These are phyloP conservation scores for Cheilosia urbana DNA, from an alignment of 2,888 invertebrate genomes.

Conservation along the genomic window DNA sequence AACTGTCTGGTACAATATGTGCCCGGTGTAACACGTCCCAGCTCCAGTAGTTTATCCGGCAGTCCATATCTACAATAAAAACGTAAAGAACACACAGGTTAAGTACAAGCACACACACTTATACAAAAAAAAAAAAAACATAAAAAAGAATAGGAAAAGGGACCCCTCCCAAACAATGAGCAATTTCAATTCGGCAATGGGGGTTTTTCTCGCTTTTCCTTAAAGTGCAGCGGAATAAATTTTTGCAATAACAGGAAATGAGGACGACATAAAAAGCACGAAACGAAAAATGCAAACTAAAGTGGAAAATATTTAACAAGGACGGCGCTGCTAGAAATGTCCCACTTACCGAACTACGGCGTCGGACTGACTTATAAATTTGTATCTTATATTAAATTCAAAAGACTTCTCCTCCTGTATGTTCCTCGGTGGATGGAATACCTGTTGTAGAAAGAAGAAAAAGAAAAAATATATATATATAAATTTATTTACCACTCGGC, in stretches of 20 bases:
- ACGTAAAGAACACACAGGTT: background rate
- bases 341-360: constrained; percentile 88
- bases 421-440: constrained; percentile 87
- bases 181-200: constrained; percentile 51
- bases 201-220: background rate
- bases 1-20: constrained; percentile 93
- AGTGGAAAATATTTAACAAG: constrained; percentile 59
- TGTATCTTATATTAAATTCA: constrained; percentile 91
- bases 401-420: constrained; percentile 90
- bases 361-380: constrained; percentile 91
- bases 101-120: constrained; percentile 2
- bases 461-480: constrained; percentile 55
- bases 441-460: constrained; percentile 78
- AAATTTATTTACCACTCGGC: constrained; percentile 71
- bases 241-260: constrained; percentile 54
- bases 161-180: constrained; percentile 34
- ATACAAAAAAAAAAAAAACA: too few species aligned
- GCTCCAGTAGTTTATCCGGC: constrained; percentile 90
- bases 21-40: constrained; percentile 93
- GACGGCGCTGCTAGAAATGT: constrained; percentile 57
- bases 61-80: constrained; percentile 87
- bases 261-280: constrained; percentile 25
- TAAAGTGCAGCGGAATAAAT: constrained; percentile 39
- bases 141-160: constrained; percentile 30
- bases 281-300: constrained; percentile 40